phyloP scores from a whole-genome alignment of 2,888 invertebrate species.

The Pristionchus maxplancki region DNA sequence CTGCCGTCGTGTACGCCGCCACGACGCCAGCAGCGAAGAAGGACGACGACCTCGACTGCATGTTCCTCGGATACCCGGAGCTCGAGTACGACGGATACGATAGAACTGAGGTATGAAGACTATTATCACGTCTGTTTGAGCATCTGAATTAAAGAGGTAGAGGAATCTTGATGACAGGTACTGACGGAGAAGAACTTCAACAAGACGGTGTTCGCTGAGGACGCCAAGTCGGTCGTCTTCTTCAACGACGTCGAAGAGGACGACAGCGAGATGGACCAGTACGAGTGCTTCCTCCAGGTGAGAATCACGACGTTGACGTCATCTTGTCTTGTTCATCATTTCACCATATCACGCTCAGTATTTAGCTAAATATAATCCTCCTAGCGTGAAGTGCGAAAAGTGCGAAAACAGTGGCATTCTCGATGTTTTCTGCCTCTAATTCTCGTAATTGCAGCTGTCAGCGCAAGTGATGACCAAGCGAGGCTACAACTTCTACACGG shows the following conservation, averaged over 20 bases:
- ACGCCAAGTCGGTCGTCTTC: constrained; percentile 77
- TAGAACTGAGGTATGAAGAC: constrained; percentile 73
- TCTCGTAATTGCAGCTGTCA: constrained; percentile 68
- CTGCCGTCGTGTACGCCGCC: constrained; percentile 10
- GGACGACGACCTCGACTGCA: constrained; percentile 73
- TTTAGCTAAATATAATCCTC: not conserved
- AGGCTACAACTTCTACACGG: constrained; percentile 78
- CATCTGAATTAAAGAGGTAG: not conserved
- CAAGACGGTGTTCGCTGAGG: constrained; percentile 77
- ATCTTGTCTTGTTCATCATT: not conserved
- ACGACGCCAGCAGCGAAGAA: constrained; percentile 51
- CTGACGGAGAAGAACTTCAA: constrained; percentile 77
- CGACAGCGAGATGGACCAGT: constrained; percentile 77
- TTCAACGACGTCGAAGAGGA: constrained; percentile 78
- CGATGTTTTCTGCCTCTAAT: not conserved
- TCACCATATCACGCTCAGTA: not conserved
- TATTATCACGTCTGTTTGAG: no score
- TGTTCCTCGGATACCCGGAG: constrained; percentile 78
- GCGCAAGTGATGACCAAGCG: constrained; percentile 78
- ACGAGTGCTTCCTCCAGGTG: constrained; percentile 78
- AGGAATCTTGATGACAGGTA: constrained; percentile 55
- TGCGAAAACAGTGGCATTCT: not conserved
- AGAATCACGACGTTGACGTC: not conserved
- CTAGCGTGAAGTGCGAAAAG: not conserved
- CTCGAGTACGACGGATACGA: constrained; percentile 77